Evolutionary conservation across 2,888 invertebrate species (phyloP), one percentile per base, ranked within the genome.

Genomic region (Ischnura elegans): DNA sequence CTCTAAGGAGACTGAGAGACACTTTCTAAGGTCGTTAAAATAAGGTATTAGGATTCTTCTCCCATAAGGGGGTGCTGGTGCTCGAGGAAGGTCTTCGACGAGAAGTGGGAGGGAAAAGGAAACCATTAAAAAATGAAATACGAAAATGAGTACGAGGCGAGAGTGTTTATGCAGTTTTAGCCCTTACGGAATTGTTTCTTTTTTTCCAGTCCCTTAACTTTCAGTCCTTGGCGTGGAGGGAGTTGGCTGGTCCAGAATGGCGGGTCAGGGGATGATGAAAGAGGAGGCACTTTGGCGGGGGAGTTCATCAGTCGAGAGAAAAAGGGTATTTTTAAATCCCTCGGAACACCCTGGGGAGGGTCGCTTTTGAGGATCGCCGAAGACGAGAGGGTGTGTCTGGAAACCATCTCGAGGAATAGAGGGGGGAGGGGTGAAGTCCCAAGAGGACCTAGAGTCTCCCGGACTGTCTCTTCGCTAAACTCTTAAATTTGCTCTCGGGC

Each of bases 91-190:
- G 61, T 61, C 25, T 5, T 61, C 25, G 61, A 25, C 8, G 21
- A 25, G 19, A 16, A 61, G 61, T 10, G 51, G 51, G 51, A 51
- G 51, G 51, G 13, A 19, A 51, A n/a, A 61, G 61, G 61, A 61
- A 61, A 61, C 61, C 61, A 61, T 61, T 61, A 61, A 61, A 61
- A 61, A 25, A 61, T 61, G 61, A 61, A 61, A 61, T 61, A 61
- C 61, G 21, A 61, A 61, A 61, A 61, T 61, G 21, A 61, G 61
- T 61, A 3, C 25, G 61, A n/a, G 25, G 8, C 61, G 25, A 25
- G 25, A 61, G 51, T 51, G 21, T 61, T 61, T 61, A 61, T 25
- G 61, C 21, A 61, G 21, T 61, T 16, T 61, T 61, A 25, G n/a
- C n/a, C n/a, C 61, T 61, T n/a, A 51, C 16, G 8, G 19, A 19